phyloP scores from a whole-genome alignment of 2,888 invertebrate species.

The Xestobium rufovillosum region DNA sequence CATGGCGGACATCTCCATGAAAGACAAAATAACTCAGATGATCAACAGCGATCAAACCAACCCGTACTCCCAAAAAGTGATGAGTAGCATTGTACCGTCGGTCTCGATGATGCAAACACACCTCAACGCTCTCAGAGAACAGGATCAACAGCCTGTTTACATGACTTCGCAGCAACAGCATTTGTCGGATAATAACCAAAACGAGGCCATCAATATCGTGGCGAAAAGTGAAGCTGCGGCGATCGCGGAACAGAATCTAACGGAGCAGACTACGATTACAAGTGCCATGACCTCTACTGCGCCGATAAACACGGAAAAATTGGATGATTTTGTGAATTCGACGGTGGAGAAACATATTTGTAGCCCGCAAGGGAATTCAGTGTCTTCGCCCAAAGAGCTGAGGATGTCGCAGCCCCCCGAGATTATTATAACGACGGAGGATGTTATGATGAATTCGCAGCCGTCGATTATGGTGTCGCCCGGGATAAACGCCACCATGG shows the following conservation, averaged over 20 bases:
- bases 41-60: conserved; percentile 4
- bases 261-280: conserved; percentile 25
- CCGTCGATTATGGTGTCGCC: conserved; percentile 30
- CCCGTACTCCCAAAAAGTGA: conserved; percentile 19
- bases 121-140: neutral
- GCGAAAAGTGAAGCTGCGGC: conserved; percentile 35
- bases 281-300: conserved; percentile 42
- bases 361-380: conserved; percentile 34
- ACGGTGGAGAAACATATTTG: conserved; percentile 48
- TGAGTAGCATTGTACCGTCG: conserved; percentile 20
- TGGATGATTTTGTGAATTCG: conserved; percentile 55
- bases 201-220: conserved; percentile 29
- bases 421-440: conserved; percentile 31
- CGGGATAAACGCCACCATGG: conserved; percentile 28
- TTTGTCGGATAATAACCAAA: conserved; percentile 25
- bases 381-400: conserved; percentile 29
- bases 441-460: conserved; percentile 41
- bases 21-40: neutral
- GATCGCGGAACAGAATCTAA: conserved; percentile 27
- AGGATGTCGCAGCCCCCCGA: conserved; percentile 23
- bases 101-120: conserved; percentile 17
- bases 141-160: conserved; percentile 24
- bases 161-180: conserved; percentile 28
- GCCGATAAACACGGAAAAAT: conserved; percentile 41
- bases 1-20: conserved; percentile 5